Evolutionary conservation across 2,113 vertebrate genomes (phyloP).

Genomic region (Hydropotes inermis): DNA sequence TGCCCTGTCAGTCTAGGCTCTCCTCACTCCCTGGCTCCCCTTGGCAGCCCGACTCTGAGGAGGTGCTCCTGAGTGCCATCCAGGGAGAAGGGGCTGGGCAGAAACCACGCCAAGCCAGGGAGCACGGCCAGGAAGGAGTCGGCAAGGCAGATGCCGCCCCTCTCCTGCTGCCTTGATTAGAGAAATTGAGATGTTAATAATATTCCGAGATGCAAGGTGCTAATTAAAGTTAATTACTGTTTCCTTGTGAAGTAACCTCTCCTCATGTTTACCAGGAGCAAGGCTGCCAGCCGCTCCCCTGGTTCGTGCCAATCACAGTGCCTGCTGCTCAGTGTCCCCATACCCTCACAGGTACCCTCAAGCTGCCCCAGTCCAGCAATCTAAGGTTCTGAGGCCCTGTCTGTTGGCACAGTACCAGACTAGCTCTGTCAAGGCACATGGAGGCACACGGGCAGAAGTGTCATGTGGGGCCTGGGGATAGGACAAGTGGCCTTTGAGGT

Average conservation of each 20-base stretch:
- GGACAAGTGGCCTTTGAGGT: background rate
- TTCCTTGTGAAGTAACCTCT: slow-evolving; percentile 80
- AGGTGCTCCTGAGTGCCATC: slow-evolving; percentile 20
- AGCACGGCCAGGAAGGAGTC: slow-evolving; percentile 69
- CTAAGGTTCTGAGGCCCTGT: background rate
- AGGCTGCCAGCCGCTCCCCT: slow-evolving; percentile 72
- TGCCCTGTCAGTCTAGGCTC: background rate
- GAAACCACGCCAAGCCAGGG: slow-evolving; percentile 47
- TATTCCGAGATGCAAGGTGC: slow-evolving; percentile 79
- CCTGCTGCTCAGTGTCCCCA: slow-evolving; percentile 44
- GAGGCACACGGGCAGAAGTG: background rate
- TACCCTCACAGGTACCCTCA: slow-evolving; percentile 62
- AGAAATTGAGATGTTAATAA: slow-evolving; percentile 81
- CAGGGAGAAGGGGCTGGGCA: slow-evolving; percentile 3
- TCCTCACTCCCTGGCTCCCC: background rate
- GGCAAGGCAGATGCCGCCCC: slow-evolving; percentile 68
- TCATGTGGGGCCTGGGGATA: background rate
- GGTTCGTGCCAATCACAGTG: slow-evolving; percentile 72
- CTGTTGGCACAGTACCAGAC: background rate
- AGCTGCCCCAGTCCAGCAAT: background rate
- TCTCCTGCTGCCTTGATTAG: slow-evolving; percentile 78
- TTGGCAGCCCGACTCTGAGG: slow-evolving; percentile 20
- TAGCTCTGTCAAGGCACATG: background rate
- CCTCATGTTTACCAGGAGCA: slow-evolving; percentile 75
- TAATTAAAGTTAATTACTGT: slow-evolving; percentile 81